Evolutionary conservation across 2,797 vertebrate genomes (phyloP), one percentile per base, ranked within the genome.

Genomic region (Crax fasciolata): DNA sequence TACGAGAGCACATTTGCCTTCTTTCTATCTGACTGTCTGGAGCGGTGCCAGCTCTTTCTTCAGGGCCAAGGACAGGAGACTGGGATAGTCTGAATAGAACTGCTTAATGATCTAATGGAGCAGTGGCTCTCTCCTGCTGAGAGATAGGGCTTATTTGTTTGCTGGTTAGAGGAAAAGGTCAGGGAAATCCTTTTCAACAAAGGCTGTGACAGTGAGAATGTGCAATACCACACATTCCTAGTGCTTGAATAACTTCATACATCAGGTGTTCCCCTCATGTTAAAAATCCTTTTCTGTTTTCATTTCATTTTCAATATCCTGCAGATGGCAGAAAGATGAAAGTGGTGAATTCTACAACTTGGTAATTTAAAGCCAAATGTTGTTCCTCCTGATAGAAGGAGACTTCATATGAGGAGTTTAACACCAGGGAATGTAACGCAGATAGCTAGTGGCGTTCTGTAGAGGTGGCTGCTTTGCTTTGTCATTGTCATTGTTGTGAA

Each of bases 11-110:
- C 96, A 96, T 96, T 96, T 96, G 97, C 97, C 95, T 97, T 97
- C 97, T 96, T 96, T 90, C 94, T 96, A 93, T 97, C 96, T 97
- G 97, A 97, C 97, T 98, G 97, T 98, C 98, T 98, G 98, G 98
- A 98, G 95, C 7, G 4, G 92, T 98, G 98, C 98, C 99, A 99
- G 97, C 95, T 98, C 97, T 97, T 97, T 98, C 97, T 98, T 98
- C 95, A 84, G 97, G 98, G 98, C 98, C 98, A 99, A 99, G 98
- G 98, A 98, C 98, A 97, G 96, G 96, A 97, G 97, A 98, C 97
- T 97, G 98, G 91, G 96, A 96, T 94, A 96, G 95, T 95, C 96
- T 97, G 97, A 98, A 97, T 95, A 96, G 97, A 97, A 92, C 96
- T 97, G 97, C 96, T 98, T 98, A 98, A 98, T 98, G 97, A 98